Base-by-base conservation (phyloP, 2,888 invertebrate species). In the Nymphalis urticae region DNA sequence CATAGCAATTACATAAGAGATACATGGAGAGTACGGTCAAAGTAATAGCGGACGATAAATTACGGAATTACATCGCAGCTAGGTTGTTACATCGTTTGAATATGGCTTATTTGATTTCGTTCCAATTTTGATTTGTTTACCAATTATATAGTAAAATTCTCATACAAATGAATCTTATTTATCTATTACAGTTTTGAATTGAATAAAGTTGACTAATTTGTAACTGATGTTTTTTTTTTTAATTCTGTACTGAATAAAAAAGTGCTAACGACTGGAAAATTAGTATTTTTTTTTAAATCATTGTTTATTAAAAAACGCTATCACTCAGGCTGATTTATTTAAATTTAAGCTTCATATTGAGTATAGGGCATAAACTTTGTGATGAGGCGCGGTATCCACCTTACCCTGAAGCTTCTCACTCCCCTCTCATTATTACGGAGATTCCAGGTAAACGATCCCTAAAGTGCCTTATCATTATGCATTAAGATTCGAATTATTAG, bases 311-410 rank as follows among this genome's bases (percentile, higher is more conserved):
- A 24, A 36, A 6, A 58, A n/a, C 19, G 19, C 36, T 42, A 4
- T 58, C 8, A 42, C 54, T 56, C 2, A 19, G 7, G 19, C 36
- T 4, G 4, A 8, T 8, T 19, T 64, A 69, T 64, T 62, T 65
- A n/a, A 51, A 59, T 59, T 50, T 59, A 27, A 9, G 27, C 21
- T 58, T 36, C 58, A 67, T 67, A 70, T 58, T 48, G 64, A 56
- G 62, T 64, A 54, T 24, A 51, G 60, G n/a, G 48, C 36, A 61
- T 62, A 65, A 74, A 71, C 64, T 70, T 71, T 72, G 66, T 69
- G 70, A 74, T 70, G 71, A 73, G 72, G 70, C 65, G 63, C 68
- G 60, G 66, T 72, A 67, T 68, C 63, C 66, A 67, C 64, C 16
- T 61, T 48, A 27, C 48, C 61, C 9, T 10, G 61, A 61, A 24